These are phyloP conservation scores for Agrochola lychnidis DNA, from an alignment of 2,888 invertebrate genomes.

Conservation along the genomic window DNA sequence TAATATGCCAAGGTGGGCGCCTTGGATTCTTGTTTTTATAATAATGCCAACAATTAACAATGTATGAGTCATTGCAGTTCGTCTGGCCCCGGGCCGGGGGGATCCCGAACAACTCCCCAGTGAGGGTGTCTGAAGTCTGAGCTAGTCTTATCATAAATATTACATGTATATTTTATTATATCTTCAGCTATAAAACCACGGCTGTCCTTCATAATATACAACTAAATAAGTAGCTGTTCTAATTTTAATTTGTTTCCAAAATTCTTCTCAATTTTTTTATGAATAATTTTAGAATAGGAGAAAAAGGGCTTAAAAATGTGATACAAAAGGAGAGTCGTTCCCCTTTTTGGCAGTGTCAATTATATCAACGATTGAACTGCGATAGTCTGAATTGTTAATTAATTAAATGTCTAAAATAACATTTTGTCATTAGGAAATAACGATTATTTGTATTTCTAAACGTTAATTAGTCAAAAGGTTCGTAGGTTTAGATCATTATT, in stretches of 20 bases:
- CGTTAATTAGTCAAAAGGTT: slow-evolving; percentile 9
- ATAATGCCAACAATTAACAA: slow-evolving; percentile 11
- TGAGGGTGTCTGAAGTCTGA: slow-evolving; percentile 25
- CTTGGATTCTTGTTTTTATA: slow-evolving; percentile 21
- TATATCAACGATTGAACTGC: neutral
- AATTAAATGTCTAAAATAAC: neutral
- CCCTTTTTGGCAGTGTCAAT: neutral
- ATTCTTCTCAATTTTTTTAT: neutral
- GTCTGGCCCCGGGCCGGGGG: slow-evolving; percentile 17
- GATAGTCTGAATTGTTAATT: neutral
- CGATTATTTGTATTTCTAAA: slow-evolving; percentile 1
- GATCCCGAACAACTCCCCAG: slow-evolving; percentile 7
- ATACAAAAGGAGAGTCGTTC: neutral
- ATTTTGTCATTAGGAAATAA: slow-evolving; percentile 19
- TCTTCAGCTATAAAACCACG: slow-evolving; percentile 11
- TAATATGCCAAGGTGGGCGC: slow-evolving; percentile 34
- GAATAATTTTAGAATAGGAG: slow-evolving; percentile 1
- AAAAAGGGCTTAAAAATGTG: neutral
- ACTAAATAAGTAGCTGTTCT: too few relatives aligned
- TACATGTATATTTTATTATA: slow-evolving; percentile 13
- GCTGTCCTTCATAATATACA: neutral
- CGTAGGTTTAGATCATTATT: slow-evolving; percentile 6
- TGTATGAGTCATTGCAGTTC: slow-evolving; percentile 37
- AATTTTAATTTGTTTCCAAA: neutral
- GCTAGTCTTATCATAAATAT: slow-evolving; percentile 14